Evolutionary conservation across 2,113 vertebrate genomes (phyloP).

Genomic region (Anoura caudifer): DNA sequence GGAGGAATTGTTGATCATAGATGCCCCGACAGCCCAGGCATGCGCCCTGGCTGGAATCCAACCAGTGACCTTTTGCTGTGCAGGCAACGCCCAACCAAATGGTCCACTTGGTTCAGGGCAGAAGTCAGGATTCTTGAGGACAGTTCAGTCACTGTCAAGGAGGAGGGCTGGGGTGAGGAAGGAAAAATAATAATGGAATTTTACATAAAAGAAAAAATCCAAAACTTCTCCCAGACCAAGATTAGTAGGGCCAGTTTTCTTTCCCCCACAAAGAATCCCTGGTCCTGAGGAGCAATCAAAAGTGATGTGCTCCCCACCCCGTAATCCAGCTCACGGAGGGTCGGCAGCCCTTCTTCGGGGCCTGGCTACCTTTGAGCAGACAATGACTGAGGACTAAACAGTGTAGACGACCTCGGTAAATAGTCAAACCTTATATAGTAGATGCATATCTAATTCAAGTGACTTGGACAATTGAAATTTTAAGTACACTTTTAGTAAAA

Average conservation of each 20-base stretch:
- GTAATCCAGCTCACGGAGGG: background rate
- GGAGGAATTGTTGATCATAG: too few species aligned
- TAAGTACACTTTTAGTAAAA: background rate
- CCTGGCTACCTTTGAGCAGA: background rate
- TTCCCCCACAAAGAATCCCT: background rate
- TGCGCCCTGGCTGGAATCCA: too few species aligned
- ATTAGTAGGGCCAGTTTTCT: background rate
- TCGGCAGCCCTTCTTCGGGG: background rate
- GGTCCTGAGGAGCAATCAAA: background rate
- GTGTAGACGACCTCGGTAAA: background rate
- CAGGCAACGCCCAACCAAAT: too few species aligned
- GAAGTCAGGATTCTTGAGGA: background rate
- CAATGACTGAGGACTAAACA: background rate
- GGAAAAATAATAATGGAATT: background rate
- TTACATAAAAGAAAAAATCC: background rate
- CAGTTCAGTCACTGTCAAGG: background rate
- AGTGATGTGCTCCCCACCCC: background rate
- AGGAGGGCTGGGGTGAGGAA: background rate
- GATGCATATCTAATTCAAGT: background rate
- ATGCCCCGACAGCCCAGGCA: too few species aligned
- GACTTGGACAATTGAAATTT: background rate
- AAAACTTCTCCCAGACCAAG: background rate
- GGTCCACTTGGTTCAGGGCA: too few species aligned
- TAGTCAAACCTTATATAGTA: background rate
- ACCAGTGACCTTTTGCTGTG: too few species aligned